Conservation (phyloP, 2,113 vertebrate genomes). For the sheep (Ovis aries) region ARS-UI_Ramb_v3.0 NC_056080.1:91593501-91594000, state of each 20-base stretch:
- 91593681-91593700: not conserved
- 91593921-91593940: not conserved
- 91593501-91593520: not conserved
- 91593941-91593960: not conserved
- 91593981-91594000: not conserved
- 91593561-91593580: not conserved
- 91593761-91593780: not conserved
- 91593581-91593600: not conserved
- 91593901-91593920: not conserved
- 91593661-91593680: not conserved
- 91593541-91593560: not conserved
- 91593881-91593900: not conserved
- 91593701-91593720: not conserved
- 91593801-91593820: not conserved
- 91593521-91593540: not conserved
- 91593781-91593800: not conserved
- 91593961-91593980: not conserved
- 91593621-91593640: not conserved
- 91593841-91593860: not conserved
- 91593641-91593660: not conserved
- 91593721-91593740: not conserved
- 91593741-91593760: not conserved
- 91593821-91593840: not conserved
- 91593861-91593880: not conserved
- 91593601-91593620: not conserved